phyloP scores from a whole-genome alignment of 2,888 invertebrate genomes.

The Prosopocoilus inquinatus region DNA sequence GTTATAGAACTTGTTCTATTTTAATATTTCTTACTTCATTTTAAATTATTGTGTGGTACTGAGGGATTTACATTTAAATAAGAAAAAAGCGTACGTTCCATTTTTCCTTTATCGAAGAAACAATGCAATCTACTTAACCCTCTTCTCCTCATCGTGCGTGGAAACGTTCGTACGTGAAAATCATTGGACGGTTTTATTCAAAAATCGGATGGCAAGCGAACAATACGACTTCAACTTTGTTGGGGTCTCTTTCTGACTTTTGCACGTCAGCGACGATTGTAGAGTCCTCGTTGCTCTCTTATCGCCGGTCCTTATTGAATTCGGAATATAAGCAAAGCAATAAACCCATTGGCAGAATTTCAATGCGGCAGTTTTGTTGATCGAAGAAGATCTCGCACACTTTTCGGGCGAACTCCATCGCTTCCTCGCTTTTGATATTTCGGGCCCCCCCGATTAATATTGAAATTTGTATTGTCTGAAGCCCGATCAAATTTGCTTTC shows the following conservation, averaged over 20 bases:
- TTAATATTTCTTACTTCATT: no score
- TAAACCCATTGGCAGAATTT: slow-evolving; percentile 48
- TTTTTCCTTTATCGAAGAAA: no score
- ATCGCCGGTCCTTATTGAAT: slow-evolving; percentile 47
- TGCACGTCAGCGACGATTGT: slow-evolving; percentile 28
- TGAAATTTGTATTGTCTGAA: no score
- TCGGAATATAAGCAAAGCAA: slow-evolving; percentile 49
- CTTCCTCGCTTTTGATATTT: slow-evolving; percentile 27
- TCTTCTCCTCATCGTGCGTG: not conserved
- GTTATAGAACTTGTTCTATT: no score
- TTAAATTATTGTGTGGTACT: no score
- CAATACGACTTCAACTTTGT: slow-evolving; percentile 10
- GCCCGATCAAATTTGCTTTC: no score
- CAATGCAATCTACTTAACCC: not conserved
- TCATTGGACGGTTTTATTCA: slow-evolving; percentile 5
- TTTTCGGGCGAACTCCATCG: slow-evolving; percentile 34
- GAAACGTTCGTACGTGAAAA: not conserved
- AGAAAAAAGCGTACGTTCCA: no score
- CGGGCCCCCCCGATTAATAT: not conserved
- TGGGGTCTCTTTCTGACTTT: slow-evolving; percentile 28
- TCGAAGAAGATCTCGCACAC: slow-evolving; percentile 34
- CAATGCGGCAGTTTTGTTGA: slow-evolving; percentile 44
- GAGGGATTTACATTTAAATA: no score
- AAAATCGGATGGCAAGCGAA: slow-evolving; percentile 6
- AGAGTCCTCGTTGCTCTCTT: slow-evolving; percentile 38